Percentiles rank a stretch among this genome's conserved stretches.
These are phyloP conservation scores for Sapajus apella DNA, from an alignment of 2,113 vertebrate genomes.

Conservation along the genomic window DNA sequence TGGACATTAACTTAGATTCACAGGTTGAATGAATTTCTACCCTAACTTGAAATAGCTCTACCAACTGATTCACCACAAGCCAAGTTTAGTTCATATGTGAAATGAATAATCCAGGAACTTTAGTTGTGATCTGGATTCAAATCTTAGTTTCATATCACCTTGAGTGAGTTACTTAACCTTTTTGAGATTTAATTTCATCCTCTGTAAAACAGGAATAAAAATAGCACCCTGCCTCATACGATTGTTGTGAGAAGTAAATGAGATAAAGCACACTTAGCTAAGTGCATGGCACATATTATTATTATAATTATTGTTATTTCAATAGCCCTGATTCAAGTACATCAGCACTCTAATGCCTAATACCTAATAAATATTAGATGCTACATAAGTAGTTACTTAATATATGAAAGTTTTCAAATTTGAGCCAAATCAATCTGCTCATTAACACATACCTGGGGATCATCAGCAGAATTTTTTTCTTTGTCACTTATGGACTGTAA, in stretches of 20 bases:
- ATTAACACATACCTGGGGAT: neutral
- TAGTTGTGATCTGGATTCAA: neutral
- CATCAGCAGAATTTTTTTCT: neutral
- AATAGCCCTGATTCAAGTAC: neutral
- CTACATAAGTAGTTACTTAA: neutral
- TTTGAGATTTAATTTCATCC: neutral
- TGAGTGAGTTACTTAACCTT: neutral
- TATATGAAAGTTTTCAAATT: neutral
- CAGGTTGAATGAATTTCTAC: neutral
- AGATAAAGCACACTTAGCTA: constrained; percentile 1
- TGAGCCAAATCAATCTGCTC: neutral
- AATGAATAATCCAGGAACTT: neutral
- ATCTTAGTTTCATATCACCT: neutral
- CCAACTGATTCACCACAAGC: neutral
- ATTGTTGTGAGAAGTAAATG: neutral
- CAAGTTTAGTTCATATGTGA: neutral
- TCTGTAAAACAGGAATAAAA: constrained; percentile 19
- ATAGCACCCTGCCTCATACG: neutral
- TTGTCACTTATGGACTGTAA: neutral
- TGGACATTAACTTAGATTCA: neutral
- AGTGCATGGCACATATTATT: neutral
- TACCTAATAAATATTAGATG: neutral
- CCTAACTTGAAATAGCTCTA: neutral
- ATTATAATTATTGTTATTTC: constrained; percentile 16
- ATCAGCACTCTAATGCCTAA: neutral